Evolutionary conservation across 2,797 vertebrate genomes (phyloP), one percentile per base, ranked within the genome.

Genomic region (Telmatherina bonti): DNA sequence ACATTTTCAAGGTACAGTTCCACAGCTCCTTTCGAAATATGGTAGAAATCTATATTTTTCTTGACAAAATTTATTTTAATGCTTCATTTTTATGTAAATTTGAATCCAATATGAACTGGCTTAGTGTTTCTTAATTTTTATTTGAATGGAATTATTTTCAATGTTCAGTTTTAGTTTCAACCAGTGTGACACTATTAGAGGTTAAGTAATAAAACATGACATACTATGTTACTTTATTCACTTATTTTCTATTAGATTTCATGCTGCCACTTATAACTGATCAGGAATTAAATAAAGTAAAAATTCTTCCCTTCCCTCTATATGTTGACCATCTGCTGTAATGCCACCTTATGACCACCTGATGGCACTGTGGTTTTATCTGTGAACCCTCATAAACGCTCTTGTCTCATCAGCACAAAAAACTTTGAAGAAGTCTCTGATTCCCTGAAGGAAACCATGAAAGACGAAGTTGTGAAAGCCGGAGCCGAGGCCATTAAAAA

Each of bases 311-410:
- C 16, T 52, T 24, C 24, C 18, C 53, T 38, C 12, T 41, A 18
- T 16, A 41, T 41, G 15, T 38, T 35, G 41, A 35, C 29, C 1
- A 2, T 43, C 2, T 67, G 30, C 69, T 85, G 88, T 68, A 85
- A 74, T 73, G 49, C 54, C 16, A 3, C 0, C 0, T 8, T 0
- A 0, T 20, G 45, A 27, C 88, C 94, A 92, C 92, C 70, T 77
- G 94, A 84, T 89, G 91, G 89, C 94, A 93, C 91, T 95, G 92
- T 93, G 91, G 87, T 49, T 85, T 84, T 56, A 81, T 73, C 51
- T 56, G 64, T 77, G 27, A 87, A 76, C 45, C 72, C 12, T 7
- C 20, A 4, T 7, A 49, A 7, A 31, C 0, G 2, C 57, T 64
- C 64, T 30, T 43, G 38, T 78, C 65, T 75, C 71, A 77, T 85